Percentiles rank a stretch among this genome's conserved stretches.
These are phyloP conservation scores for Xyrichtys novacula DNA, from an alignment of 2,797 vertebrate genomes.

Conservation along the genomic window DNA sequence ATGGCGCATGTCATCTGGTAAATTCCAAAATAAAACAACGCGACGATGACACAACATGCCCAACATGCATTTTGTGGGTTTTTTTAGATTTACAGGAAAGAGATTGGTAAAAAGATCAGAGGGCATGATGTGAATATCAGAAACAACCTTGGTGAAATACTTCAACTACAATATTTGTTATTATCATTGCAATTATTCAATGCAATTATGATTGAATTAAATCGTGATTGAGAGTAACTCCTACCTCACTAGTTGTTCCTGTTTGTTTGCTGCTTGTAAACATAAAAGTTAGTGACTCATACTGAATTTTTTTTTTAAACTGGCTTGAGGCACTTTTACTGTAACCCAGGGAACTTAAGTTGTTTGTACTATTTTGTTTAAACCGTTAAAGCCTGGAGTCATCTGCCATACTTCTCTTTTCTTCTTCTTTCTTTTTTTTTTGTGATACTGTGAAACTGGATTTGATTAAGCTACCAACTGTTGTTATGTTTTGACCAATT, in stretches of 20 bases:
- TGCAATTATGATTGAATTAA: too few relatives aligned
- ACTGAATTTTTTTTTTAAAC: not conserved
- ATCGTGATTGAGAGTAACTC: not conserved
- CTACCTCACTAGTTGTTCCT: not conserved
- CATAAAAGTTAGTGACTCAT: not conserved
- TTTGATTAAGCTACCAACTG: not conserved
- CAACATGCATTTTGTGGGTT: too few relatives aligned
- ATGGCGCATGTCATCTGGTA: too few relatives aligned
- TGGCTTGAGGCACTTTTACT: not conserved
- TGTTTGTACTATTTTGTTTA: not conserved
- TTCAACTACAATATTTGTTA: too few relatives aligned
- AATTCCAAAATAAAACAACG: too few relatives aligned
- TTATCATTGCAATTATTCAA: too few relatives aligned
- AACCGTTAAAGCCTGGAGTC: not conserved
- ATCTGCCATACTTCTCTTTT: not conserved
- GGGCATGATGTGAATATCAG: too few relatives aligned
- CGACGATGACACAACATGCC: too few relatives aligned
- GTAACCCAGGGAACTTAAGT: not conserved
- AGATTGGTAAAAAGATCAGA: too few relatives aligned
- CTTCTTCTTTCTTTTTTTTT: not conserved
- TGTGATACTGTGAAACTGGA: not conserved
- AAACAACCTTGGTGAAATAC: too few relatives aligned
- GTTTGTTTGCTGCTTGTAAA: not conserved
- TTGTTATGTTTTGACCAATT: too few relatives aligned
- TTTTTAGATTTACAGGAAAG: too few relatives aligned